Evolutionary conservation across 1,140 invertebrate genomes (phyloP).

Genomic region (Drosophila ficusphila): DNA sequence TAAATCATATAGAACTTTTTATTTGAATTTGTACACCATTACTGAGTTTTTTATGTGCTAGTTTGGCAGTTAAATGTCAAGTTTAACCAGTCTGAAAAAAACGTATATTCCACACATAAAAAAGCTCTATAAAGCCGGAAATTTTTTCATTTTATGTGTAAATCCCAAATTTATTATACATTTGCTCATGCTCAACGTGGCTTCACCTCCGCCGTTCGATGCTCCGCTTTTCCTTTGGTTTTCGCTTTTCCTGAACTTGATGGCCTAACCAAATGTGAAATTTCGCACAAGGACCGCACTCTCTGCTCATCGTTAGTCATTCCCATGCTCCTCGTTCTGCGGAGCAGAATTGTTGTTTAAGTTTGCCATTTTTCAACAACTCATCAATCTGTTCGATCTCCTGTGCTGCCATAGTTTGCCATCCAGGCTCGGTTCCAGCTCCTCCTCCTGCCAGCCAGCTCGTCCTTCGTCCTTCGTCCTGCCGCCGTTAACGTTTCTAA

Average conservation of each 20-base stretch:
- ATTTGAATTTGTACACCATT: too few species aligned
- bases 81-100: too few species aligned
- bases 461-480: slow-evolving; percentile 20
- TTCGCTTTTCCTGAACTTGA: background rate
- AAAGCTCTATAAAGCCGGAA: too few species aligned
- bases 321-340: slow-evolving; percentile 29
- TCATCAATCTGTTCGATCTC: slow-evolving; percentile 77
- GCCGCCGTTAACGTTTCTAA: slow-evolving; percentile 49
- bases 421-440: slow-evolving; percentile 34
- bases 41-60: too few species aligned
- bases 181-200: slow-evolving; percentile 6
- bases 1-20: too few species aligned
- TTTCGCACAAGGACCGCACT: slow-evolving; percentile 16
- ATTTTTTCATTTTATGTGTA: too few species aligned
- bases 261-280: slow-evolving; percentile 24
- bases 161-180: slow-evolving; percentile 1
- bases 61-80: too few species aligned
- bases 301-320: slow-evolving; percentile 52
- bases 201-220: background rate
- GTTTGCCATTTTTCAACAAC: slow-evolving; percentile 82
- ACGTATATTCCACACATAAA: too few species aligned
- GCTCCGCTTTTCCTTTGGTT: background rate
- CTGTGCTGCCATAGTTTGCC: slow-evolving; percentile 51
- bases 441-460: slow-evolving; percentile 2
- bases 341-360: slow-evolving; percentile 63